A percentile compares a stretch with the other conserved stretches of the same genome.
Evolutionary conservation across 2,113 vertebrate species (phyloP).

Genomic region (Epinephelus fuscoguttatus): DNA sequence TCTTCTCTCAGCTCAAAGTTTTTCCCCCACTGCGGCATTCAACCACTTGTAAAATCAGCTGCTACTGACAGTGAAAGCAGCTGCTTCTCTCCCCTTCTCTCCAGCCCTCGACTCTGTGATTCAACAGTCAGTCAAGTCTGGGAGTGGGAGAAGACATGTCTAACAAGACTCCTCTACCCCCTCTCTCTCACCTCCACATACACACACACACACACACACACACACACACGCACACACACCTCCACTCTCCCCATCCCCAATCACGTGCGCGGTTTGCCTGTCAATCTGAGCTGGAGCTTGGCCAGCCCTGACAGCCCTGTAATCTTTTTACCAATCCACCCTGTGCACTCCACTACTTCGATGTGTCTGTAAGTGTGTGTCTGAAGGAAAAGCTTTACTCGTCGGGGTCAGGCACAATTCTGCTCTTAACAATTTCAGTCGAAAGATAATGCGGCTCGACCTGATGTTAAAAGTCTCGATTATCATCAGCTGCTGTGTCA

Average conservation of each 20-base stretch:
- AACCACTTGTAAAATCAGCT: conserved; percentile 67
- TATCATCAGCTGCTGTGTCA: conserved; percentile 61
- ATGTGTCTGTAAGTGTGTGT: conserved; percentile 28
- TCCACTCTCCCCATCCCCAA: conserved; percentile 33
- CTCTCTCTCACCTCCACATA: background rate
- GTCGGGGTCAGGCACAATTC: conserved; percentile 48
- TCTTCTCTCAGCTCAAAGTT: conserved; percentile 51
- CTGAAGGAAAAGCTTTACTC: conserved; percentile 34
- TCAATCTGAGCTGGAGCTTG: conserved; percentile 63
- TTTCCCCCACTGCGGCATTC: conserved; percentile 37
- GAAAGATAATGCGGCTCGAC: conserved; percentile 52
- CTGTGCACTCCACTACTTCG: conserved; percentile 35
- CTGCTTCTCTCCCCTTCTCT: conserved; percentile 42
- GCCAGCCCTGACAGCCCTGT: conserved; percentile 66
- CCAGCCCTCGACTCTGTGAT: conserved; percentile 58
- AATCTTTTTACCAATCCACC: conserved; percentile 77
- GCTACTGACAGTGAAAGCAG: conserved; percentile 63
- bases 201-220: background rate
- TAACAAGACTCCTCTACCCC: conserved; percentile 60
- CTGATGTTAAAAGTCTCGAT: conserved; percentile 58
- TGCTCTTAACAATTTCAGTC: conserved; percentile 53
- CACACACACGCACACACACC: conserved; percentile 14
- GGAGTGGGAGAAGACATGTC: conserved; percentile 51
- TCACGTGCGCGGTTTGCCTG: conserved; percentile 57
- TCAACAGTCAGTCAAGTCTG: conserved; percentile 70